Evolutionary conservation across 2,888 invertebrate genomes (phyloP).

Genomic region (Thelaira solivaga): DNA sequence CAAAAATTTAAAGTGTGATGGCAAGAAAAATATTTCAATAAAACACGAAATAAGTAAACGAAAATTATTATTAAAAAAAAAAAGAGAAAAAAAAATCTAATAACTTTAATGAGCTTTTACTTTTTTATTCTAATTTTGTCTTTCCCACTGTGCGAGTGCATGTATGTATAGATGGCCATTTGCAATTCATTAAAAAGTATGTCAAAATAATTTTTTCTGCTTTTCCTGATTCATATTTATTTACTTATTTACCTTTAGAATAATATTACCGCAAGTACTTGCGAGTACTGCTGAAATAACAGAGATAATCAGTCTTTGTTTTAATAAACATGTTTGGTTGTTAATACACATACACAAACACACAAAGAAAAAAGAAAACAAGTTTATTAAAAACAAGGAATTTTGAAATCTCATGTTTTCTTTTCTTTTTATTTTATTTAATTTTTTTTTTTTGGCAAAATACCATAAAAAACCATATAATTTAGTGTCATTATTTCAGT

Average conservation of each 20-base stretch:
- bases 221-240: slow-evolving; percentile 17
- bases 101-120: no score
- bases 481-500: no score
- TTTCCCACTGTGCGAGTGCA: neutral
- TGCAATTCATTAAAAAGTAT: slow-evolving; percentile 41
- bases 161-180: no score
- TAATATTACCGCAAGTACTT: slow-evolving; percentile 4
- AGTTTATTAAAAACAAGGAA: slow-evolving; percentile 39
- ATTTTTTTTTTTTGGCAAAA: neutral
- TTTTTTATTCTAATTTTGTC: neutral
- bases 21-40: slow-evolving; percentile 18
- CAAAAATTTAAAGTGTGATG: slow-evolving; percentile 25
- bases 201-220: slow-evolving; percentile 47
- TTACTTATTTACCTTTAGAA: slow-evolving; percentile 2
- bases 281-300: no score
- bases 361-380: slow-evolving; percentile 27
- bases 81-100: neutral
- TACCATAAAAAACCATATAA: no score
- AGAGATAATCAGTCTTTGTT: slow-evolving; percentile 32
- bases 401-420: no score
- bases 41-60: slow-evolving; percentile 15
- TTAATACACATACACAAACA: no score
- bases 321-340: slow-evolving; percentile 39
- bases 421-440: no score
- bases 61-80: slow-evolving; percentile 5